Percentiles rank a stretch among this genome's conserved stretches.
phyloP scores from a whole-genome alignment of 2,888 invertebrate species.

The Lochmaea capreae region DNA sequence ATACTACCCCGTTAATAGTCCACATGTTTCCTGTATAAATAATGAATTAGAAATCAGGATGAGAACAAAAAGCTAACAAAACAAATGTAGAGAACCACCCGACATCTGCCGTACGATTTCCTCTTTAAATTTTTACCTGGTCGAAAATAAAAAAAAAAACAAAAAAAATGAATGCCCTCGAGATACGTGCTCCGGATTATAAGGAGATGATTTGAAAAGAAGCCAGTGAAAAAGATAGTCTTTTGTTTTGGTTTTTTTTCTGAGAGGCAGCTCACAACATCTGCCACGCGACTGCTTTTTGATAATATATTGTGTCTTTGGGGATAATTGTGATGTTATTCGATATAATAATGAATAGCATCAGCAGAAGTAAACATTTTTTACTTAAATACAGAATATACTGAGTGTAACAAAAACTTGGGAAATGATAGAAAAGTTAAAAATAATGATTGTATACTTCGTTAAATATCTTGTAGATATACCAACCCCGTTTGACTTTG shows the following conservation, averaged over 20 bases:
- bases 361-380: too few species aligned
- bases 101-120: slow-evolving; percentile 45
- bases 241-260: slow-evolving; percentile 17
- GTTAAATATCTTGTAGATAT: too few species aligned
- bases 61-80: slow-evolving; percentile 32
- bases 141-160: slow-evolving; percentile 23
- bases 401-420: too few species aligned
- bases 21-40: slow-evolving; percentile 47
- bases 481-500: too few species aligned
- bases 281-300: slow-evolving; percentile 47
- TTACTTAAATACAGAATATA: too few species aligned
- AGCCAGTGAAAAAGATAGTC: slow-evolving; percentile 20
- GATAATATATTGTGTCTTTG: slow-evolving; percentile 24
- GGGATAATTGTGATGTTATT: background rate
- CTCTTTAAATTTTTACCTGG: slow-evolving; percentile 39
- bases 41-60: slow-evolving; percentile 42
- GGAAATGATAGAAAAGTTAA: too few species aligned
- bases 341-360: too few species aligned
- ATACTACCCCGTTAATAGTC: slow-evolving; percentile 31
- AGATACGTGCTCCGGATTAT: slow-evolving; percentile 21
- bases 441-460: too few species aligned
- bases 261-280: slow-evolving; percentile 29
- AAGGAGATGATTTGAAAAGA: slow-evolving; percentile 14
- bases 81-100: slow-evolving; percentile 27
- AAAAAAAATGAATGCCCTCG: slow-evolving; percentile 29